A percentile compares a stretch with the other conserved stretches of the same genome.
These are phyloP conservation scores for Muraenolepis orangiensis DNA, from an alignment of 2,797 vertebrate species.

Conservation along the genomic window DNA sequence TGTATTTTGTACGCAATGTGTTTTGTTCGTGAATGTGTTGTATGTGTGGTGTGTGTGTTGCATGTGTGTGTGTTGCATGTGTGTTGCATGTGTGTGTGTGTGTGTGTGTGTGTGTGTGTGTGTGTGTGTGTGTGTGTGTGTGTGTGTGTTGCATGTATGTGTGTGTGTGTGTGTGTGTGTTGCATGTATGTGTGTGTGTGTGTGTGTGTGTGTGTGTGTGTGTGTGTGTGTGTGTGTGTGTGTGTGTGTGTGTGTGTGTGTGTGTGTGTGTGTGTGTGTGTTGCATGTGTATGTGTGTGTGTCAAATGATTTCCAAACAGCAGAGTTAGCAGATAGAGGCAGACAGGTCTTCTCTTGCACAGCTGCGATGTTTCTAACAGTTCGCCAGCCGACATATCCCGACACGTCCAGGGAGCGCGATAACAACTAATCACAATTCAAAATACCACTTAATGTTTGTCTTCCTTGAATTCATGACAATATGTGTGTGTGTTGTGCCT, in stretches of 20 bases:
- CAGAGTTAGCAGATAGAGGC: constrained; percentile 34
- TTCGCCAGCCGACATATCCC: constrained; percentile 66
- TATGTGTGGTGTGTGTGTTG: not conserved
- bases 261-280: too few relatives aligned
- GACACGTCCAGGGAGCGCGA: constrained; percentile 60
- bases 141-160: too few relatives aligned
- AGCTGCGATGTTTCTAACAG: constrained; percentile 37
- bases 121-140: too few relatives aligned
- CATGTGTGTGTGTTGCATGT: too few relatives aligned
- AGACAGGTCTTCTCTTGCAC: constrained; percentile 77
- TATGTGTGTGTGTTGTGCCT: not conserved
- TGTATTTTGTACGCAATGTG: not conserved
- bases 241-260: not conserved
- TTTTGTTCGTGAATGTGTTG: too few relatives aligned
- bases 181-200: too few relatives aligned
- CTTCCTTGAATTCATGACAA: not conserved
- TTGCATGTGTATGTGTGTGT: not conserved
- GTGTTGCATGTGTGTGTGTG: constrained; percentile 1
- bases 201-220: not conserved
- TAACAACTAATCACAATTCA: constrained; percentile 45
- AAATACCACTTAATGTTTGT: constrained; percentile 18
- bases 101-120: too few relatives aligned
- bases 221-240: too few relatives aligned
- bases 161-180: not conserved
- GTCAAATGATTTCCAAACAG: constrained; percentile 35